A percentile compares a stretch with the other conserved stretches of the same genome.
phyloP scores from a whole-genome alignment of 2,888 invertebrate genomes.

The Charanyca ferruginea region DNA sequence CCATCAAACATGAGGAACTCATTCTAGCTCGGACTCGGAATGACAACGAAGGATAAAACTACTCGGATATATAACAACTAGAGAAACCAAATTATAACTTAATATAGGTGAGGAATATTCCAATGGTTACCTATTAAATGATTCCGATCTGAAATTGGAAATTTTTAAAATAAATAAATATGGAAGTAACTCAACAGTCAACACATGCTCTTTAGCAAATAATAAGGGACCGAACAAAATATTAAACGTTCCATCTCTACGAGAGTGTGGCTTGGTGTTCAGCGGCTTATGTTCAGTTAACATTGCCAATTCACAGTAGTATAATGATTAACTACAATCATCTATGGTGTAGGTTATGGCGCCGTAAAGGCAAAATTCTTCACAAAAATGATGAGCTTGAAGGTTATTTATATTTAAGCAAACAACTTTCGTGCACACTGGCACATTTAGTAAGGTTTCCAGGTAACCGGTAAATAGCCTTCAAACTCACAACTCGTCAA shows the following conservation, averaged over 20 bases:
- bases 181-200: slow-evolving; percentile 68
- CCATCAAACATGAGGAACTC: slow-evolving; percentile 76
- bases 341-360: slow-evolving; percentile 21
- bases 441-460: not conserved
- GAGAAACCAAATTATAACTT: slow-evolving; percentile 75
- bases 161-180: slow-evolving; percentile 84
- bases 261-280: slow-evolving; percentile 32
- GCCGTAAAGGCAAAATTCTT: slow-evolving; percentile 23
- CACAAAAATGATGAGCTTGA: slow-evolving; percentile 44
- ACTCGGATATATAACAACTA: slow-evolving; percentile 85
- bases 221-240: slow-evolving; percentile 56
- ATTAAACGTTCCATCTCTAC: slow-evolving; percentile 26
- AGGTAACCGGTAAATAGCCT: slow-evolving; percentile 48
- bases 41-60: slow-evolving; percentile 79
- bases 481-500: slow-evolving; percentile 71
- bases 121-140: slow-evolving; percentile 91
- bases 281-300: slow-evolving; percentile 33
- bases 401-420: slow-evolving; percentile 2
- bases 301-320: slow-evolving; percentile 14
- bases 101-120: slow-evolving; percentile 79
- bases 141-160: slow-evolving; percentile 92
- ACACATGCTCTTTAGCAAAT: slow-evolving; percentile 73
- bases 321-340: not conserved
- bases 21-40: slow-evolving; percentile 75
- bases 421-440: not conserved